Evolutionary conservation across 2,888 invertebrate species (phyloP), one percentile per base, ranked within the genome.

Genomic region (Ellobium chinense): DNA sequence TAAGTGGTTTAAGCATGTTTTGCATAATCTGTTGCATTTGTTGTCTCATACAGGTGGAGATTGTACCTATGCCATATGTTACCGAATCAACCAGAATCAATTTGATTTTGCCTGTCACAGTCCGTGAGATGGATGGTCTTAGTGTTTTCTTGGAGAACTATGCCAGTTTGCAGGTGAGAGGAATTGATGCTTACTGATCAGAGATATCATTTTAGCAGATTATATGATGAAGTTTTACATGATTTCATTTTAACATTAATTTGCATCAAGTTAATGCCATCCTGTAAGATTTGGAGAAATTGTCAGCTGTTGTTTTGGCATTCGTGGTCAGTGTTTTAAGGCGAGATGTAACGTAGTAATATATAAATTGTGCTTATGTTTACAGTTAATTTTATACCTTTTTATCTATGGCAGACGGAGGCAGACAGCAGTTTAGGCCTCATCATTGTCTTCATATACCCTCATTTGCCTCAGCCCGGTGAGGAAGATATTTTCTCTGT

Each of bases 11-110:
- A n/a, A n/a, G n/a, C n/a, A n/a, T n/a, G n/a, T n/a, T n/a, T n/a
- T n/a, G n/a, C n/a, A n/a, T n/a, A n/a, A n/a, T n/a, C n/a, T n/a
- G n/a, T n/a, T n/a, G n/a, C n/a, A n/a, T n/a, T n/a, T n/a, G n/a
- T n/a, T 70, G 18, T 56, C 37, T 60, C 24, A 34, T 60, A 1
- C 69, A 83, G 81, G 96, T 97, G 12, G 97, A 98, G 91, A 95
- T 99, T 81, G 95, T 98, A 58, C 96, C 97, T 1, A 97, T 97
- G 91, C 98, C 98, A 0, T 99, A 98, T 93, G 98, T 99, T 0
- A 99, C 98, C 0, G 99, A 99, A 94, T 97, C 96, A 93, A 96
- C 96, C 7, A 94, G 97, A 85, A 95, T 98, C 4, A 95, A 95
- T 80, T 94, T 98, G 85, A 93, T 98, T 86, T 93, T 98, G 84